Percentiles rank a stretch among this genome's conserved stretches.
These are phyloP conservation scores for Fissipunctia ypsillon DNA, from an alignment of 2,888 invertebrate species.

Conservation along the genomic window DNA sequence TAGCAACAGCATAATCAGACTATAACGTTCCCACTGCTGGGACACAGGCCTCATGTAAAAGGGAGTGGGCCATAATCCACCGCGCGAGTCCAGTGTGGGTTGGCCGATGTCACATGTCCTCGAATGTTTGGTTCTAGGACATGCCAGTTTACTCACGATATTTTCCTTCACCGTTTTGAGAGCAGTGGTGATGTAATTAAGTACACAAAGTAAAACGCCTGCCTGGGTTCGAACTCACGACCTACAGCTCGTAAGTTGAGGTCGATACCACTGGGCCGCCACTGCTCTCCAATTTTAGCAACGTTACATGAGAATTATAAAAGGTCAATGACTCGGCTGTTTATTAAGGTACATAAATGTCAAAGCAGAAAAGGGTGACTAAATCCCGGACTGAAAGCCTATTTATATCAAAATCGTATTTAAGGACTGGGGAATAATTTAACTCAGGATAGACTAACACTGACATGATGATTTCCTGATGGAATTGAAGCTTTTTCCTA, in stretches of 20 bases:
- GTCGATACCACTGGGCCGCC: not conserved
- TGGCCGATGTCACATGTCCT: too few relatives aligned
- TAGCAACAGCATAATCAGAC: not conserved
- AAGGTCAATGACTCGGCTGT: constrained; percentile 28
- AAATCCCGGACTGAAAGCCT: not conserved
- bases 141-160: too few relatives aligned
- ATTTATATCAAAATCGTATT: constrained; percentile 24
- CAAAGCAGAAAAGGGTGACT: constrained; percentile 16
- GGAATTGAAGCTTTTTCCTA: not conserved
- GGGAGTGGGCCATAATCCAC: too few relatives aligned
- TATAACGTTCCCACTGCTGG: too few relatives aligned
- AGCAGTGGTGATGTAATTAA: too few relatives aligned
- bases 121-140: too few relatives aligned
- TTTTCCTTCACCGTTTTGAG: too few relatives aligned
- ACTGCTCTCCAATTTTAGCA: not conserved
- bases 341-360: constrained; percentile 35
- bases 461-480: not conserved
- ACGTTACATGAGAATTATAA: constrained; percentile 2
- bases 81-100: too few relatives aligned
- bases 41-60: too few relatives aligned
- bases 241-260: not conserved
- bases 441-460: not conserved
- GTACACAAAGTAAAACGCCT: too few relatives aligned
- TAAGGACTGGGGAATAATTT: not conserved
- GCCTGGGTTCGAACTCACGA: not conserved